Conservation (phyloP, 2,888 invertebrate genomes). For the Pammene fasciana region DNA sequence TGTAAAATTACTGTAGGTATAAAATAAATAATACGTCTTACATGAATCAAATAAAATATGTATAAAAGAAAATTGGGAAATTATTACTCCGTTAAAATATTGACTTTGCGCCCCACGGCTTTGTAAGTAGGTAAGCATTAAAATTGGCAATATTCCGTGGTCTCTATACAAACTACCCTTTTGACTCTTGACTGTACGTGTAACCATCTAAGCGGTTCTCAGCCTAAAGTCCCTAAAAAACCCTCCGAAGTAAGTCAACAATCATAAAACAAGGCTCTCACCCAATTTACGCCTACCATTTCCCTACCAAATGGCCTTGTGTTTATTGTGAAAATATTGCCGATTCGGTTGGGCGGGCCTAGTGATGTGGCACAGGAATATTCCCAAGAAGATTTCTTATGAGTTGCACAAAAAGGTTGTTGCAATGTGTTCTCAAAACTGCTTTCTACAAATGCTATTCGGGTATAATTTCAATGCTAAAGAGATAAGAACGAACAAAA, state of each 20-base stretch:
- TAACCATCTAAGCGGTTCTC: slow-evolving; percentile 5
- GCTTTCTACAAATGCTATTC: too few relatives aligned
- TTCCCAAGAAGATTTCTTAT: background rate
- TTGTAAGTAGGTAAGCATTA: too few relatives aligned
- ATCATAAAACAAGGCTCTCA: slow-evolving; percentile 39
- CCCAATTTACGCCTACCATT: slow-evolving; percentile 43
- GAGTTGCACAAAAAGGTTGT: background rate
- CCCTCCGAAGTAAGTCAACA: slow-evolving; percentile 40
- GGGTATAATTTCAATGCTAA: too few relatives aligned
- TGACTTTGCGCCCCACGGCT: too few relatives aligned
- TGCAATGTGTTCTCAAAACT: too few relatives aligned
- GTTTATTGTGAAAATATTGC: slow-evolving; percentile 47
- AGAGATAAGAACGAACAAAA: too few relatives aligned
- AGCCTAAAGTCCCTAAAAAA: slow-evolving; percentile 31
- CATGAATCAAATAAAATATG: too few relatives aligned
- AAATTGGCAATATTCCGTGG: background rate
- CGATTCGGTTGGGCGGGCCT: slow-evolving; percentile 32
- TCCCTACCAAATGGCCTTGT: slow-evolving; percentile 44
- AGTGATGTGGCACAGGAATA: background rate
- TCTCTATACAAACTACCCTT: background rate
- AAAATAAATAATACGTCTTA: too few relatives aligned
- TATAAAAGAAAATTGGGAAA: too few relatives aligned
- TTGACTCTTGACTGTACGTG: background rate
- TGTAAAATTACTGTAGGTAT: too few relatives aligned
- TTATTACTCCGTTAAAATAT: too few relatives aligned